Base-by-base conservation (phyloP, 1,140 invertebrate genomes). In the Drosophila simulans region DNA sequence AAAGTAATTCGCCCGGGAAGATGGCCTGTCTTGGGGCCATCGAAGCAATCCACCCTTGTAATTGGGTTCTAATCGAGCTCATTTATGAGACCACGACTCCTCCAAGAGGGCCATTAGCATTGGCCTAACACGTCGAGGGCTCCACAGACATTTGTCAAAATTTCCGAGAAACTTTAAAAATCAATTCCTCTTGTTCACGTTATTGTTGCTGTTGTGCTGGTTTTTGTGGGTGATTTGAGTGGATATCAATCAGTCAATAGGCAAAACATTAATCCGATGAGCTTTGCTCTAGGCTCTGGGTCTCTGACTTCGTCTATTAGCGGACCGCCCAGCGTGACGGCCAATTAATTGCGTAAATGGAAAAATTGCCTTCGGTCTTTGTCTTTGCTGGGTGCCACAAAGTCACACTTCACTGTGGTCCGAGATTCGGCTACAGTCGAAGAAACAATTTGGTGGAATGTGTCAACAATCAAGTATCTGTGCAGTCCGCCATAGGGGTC, bases 341-440 rank as follows among this genome's bases (percentile, higher is more conserved):
- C 63, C 84, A 89, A 88, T 89, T 88, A 88, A 88, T 88, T 89
- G 83, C 83, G 84, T 89, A 88, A 88, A 88, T 88, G 83, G 83
- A 88, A 88, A 88, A 84, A 89, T 83, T 89, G 84, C 80, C 79
- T 72, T 88, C 69, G 72, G 80, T 42, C 59, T 77, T 74, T 86
- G 73, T 81, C 77, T 86, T 70, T 77, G 65, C 31, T 88, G 84
- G 76, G 64, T 88, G 84, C 84, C 84, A 88, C 80, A 89, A 84
- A 68, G 64, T 88, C 84, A 73, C 84, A 88, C 84, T 74, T 81
- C 20, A 10, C 64, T 86, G 75, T 51, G 53, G 51, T 22, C 68
- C 25, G n/a, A 48, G 55, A 48, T 69, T 37, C 13, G 13, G 37
- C 46, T 78, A 79, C 77, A 78, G 58, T 57, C 35, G 20, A 22